These are phyloP conservation scores for Tubulanus polymorphus DNA, from an alignment of 2,888 invertebrate species.

Conservation along the genomic window DNA sequence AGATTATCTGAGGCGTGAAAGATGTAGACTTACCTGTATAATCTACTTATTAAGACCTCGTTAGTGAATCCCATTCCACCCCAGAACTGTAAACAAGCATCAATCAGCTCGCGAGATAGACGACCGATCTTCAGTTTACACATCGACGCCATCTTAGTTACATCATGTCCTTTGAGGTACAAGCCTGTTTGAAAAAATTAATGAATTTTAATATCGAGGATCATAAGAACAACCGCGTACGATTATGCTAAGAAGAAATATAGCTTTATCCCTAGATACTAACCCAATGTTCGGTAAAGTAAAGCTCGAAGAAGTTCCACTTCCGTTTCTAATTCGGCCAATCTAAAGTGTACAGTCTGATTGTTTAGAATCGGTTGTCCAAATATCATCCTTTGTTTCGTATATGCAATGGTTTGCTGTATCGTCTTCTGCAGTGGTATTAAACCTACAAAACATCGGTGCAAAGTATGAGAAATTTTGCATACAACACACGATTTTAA, in stretches of 20 bases:
- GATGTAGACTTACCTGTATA: constrained; percentile 39
- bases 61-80: constrained; percentile 60
- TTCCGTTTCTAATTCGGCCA: constrained; percentile 59
- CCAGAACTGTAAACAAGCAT: constrained; percentile 60
- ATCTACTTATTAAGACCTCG: constrained; percentile 53
- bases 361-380: constrained; percentile 54
- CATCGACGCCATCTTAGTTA: constrained; percentile 59
- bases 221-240: neutral
- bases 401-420: constrained; percentile 57
- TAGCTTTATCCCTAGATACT: constrained; percentile 11
- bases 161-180: constrained; percentile 54
- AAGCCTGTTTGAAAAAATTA: constrained; percentile 39
- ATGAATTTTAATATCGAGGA: too few relatives aligned
- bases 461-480: too few relatives aligned
- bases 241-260: neutral
- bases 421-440: constrained; percentile 52
- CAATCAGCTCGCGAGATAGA: constrained; percentile 55
- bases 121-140: constrained; percentile 59
- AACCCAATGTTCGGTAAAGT: constrained; percentile 55
- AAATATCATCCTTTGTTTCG: constrained; percentile 55
- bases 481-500: too few relatives aligned
- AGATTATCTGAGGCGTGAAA: neutral
- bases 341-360: constrained; percentile 56
- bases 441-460: constrained; percentile 35
- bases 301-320: constrained; percentile 56